Base-by-base conservation (phyloP, 2,113 vertebrate species). In the Neodontobutis hainanensis region DNA sequence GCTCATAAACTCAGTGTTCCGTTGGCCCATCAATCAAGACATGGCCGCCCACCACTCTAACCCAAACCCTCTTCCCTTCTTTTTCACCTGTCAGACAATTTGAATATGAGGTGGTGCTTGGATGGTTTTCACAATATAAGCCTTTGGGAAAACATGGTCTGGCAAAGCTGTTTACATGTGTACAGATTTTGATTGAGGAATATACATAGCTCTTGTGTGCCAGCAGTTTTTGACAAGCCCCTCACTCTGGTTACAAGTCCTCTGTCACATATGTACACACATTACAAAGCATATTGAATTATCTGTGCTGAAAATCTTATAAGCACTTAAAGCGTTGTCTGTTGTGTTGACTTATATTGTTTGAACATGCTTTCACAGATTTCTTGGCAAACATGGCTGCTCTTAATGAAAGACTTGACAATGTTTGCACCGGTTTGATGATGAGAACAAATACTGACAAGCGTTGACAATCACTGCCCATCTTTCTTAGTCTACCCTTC, bases 21-120 rank as follows among this genome's bases (percentile, higher is more conserved):
- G 73, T 68, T 59, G 78, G 79, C 85, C 88, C 86, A 92, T 92
- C 91, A 87, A 91, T 93, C 92, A 93, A 85, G 44, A 62, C 77
- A 49, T 75, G 1, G 36, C 48, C 48, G n/a, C 56, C 56, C 59
- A 69, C 66, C 73, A 16, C 51, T 49, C 65, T 40, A 46, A 15
- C 32, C 43, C 2, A 47, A n/a, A 11, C 36, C 42, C 5, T 38
- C 11, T 6, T 11, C 59, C 47, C 63, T 61, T 74, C 82, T 67
- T 73, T 68, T 63, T 81, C 75, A 90, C 75, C 85, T 90, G 87
- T 86, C 92, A 89, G 66, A 71, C 68, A 34, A 87, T 89, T 87
- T 85, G 87, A 86, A 88, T 85, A 88, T 53, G 80, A 89, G 85
- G 81, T 78, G 84, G 80, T 75, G 80, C 85, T 77, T 79, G 88